Evolutionary conservation across 1,140 invertebrate genomes (phyloP).

Genomic region (Calliphora vicina): DNA sequence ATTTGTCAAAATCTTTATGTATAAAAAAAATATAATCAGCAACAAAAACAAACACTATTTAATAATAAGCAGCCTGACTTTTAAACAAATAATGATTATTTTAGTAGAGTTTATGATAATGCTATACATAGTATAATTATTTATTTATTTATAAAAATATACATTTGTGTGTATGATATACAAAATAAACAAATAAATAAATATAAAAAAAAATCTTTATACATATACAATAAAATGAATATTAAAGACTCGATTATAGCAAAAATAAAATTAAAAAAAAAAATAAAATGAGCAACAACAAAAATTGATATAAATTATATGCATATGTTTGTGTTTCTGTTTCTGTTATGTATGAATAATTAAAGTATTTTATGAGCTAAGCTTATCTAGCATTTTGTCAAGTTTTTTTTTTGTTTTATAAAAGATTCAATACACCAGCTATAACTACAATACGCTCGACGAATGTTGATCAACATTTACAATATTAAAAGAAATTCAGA

Average conservation of each 20-base stretch:
- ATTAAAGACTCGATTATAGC: not conserved
- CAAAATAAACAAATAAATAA: not conserved
- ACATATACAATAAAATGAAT: not conserved
- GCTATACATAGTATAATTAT: too few species aligned
- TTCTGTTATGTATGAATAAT: not conserved
- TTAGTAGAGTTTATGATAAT: too few species aligned
- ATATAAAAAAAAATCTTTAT: not conserved
- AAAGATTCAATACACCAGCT: not conserved
- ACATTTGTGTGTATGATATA: too few species aligned
- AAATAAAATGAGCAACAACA: not conserved
- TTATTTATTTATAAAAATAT: too few species aligned
- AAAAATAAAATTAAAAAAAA: too few species aligned
- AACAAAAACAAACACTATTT: not conserved
- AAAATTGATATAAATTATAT: not conserved
- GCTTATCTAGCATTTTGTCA: constrained; percentile 10
- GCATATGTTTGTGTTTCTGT: not conserved
- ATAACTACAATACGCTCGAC: not conserved
- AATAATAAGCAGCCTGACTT: not conserved
- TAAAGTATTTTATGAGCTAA: constrained; percentile 8
- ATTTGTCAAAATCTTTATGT: not conserved
- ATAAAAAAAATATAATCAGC: not conserved
- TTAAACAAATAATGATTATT: not conserved
- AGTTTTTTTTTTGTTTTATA: not conserved
- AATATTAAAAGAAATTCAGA: too few species aligned
- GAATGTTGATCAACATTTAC: not conserved